Base-by-base conservation (phyloP, 35 echinoderm and acorn worm species). In the Holothuria glaberrima region DNA sequence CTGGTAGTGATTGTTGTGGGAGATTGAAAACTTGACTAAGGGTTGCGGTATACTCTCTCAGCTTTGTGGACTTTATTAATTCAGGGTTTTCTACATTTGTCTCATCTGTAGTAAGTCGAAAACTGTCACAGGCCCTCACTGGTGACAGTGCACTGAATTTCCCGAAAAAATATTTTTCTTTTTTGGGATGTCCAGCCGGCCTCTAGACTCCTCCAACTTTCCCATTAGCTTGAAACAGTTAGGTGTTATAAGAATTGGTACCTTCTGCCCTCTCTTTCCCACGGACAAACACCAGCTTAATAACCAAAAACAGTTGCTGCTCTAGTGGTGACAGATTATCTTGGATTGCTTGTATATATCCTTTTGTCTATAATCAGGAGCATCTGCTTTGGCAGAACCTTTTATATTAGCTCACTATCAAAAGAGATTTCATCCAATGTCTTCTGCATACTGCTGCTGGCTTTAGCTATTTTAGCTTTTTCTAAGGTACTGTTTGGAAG, bases 221-320 rank as follows among this genome's bases (percentile, higher is more conserved):
- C 6, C 71, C 31, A 41, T 75, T 18, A 75, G 71, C 18, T 36
- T 18, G 18, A 12, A 18, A 12, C 71, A 75, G 32, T 34, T 17
- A 0, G n/a, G 0, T 5, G 34, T 32, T 41, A 75, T 46, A 3
- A 75, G n/a, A 0, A 75, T 16, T 0, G 71, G 71, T 17, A 75
- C 33, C 71, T 75, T 75, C 35, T 32, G 34, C 12, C 71, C 71
- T 18, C 33, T 41, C 35, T n/a, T 75, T 75, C 33, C 71, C 71
- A 13, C 71, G 3, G 0, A 75, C 35, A 75, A 41, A 44, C 4
- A 75, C 14, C n/a, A 75, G 0, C n/a, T 14, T 6, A 1, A 75
- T n/a, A n/a, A n/a, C n/a, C n/a, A n/a, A n/a, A n/a, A n/a, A n/a
- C n/a, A n/a, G n/a, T n/a, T n/a, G n/a, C n/a, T n/a, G n/a, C n/a